Percentiles rank a stretch among this genome's conserved stretches.
Conservation (phyloP, 2,888 invertebrate genomes). For the Ormyrus pomaceus region DNA sequence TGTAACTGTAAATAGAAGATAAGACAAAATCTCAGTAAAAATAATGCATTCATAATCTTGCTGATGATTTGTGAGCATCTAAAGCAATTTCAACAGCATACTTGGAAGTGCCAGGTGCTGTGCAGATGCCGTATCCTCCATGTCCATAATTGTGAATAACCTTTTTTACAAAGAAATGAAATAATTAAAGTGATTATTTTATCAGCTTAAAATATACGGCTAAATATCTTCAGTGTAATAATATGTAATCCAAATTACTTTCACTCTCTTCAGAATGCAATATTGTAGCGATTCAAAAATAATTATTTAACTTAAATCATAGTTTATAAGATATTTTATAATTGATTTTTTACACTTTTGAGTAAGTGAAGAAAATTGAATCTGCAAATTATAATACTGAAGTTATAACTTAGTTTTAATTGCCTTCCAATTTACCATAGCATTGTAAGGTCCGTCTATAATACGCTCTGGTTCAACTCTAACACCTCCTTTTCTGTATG, state of each 20-base stretch:
- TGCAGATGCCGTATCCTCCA: conserved; percentile 94
- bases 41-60: conserved; percentile 51
- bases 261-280: not conserved
- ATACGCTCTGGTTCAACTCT: conserved; percentile 83
- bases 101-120: conserved; percentile 91
- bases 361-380: not conserved
- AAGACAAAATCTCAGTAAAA: conserved; percentile 16
- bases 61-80: conserved; percentile 74
- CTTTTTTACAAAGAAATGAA: conserved; percentile 57
- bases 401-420: conserved; percentile 4
- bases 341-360: no score
- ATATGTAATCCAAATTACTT: not conserved
- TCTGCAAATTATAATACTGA: not conserved
- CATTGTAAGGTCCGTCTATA: conserved; percentile 56
- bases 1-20: conserved; percentile 48
- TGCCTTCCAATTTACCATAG: conserved; percentile 61
- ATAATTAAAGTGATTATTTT: conserved; percentile 51
- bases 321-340: no score
- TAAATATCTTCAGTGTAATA: not conserved
- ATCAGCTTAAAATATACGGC: not conserved
- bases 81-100: conserved; percentile 84
- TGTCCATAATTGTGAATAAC: conserved; percentile 96
- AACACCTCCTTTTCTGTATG: conserved; percentile 84
- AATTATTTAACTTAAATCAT: not conserved
- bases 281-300: conserved; percentile 10